These are phyloP conservation scores for Ctenicera cuprea DNA, from an alignment of 2,888 invertebrate genomes.

Conservation along the genomic window DNA sequence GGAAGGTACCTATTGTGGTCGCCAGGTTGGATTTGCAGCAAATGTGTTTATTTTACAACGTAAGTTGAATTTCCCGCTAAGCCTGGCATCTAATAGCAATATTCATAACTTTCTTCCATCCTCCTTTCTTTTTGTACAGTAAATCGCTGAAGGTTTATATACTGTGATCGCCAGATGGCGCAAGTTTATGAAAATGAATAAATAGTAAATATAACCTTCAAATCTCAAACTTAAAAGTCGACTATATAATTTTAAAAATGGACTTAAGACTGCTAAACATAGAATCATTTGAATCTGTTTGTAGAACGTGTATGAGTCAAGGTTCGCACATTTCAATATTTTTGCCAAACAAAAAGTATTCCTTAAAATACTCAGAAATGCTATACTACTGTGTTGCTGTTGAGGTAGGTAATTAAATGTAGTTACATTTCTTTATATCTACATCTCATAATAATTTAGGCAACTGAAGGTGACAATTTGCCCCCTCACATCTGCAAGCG, in stretches of 20 bases:
- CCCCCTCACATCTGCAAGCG: slow-evolving; percentile 61
- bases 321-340: slow-evolving; percentile 57
- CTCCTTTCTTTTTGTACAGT: too few relatives aligned
- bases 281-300: slow-evolving; percentile 50
- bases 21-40: too few relatives aligned
- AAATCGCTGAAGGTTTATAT: too few relatives aligned
- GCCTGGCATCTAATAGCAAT: too few relatives aligned
- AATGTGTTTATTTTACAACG: too few relatives aligned
- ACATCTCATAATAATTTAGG: slow-evolving; percentile 48
- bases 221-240: not conserved
- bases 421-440: too few relatives aligned
- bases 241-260: not conserved
- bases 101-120: too few relatives aligned
- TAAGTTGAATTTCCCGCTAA: too few relatives aligned
- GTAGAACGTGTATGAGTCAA: slow-evolving; percentile 60
- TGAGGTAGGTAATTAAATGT: slow-evolving; percentile 52
- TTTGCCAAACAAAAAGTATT: slow-evolving; percentile 55
- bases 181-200: not conserved
- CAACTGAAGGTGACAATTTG: slow-evolving; percentile 57
- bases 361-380: slow-evolving; percentile 58
- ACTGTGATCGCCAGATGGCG: not conserved
- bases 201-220: slow-evolving; percentile 18
- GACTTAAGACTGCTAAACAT: slow-evolving; percentile 3
- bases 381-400: slow-evolving; percentile 57
- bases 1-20: too few relatives aligned